Conservation (phyloP, 2,797 vertebrate species). For the Crypturellus tataupa region DNA sequence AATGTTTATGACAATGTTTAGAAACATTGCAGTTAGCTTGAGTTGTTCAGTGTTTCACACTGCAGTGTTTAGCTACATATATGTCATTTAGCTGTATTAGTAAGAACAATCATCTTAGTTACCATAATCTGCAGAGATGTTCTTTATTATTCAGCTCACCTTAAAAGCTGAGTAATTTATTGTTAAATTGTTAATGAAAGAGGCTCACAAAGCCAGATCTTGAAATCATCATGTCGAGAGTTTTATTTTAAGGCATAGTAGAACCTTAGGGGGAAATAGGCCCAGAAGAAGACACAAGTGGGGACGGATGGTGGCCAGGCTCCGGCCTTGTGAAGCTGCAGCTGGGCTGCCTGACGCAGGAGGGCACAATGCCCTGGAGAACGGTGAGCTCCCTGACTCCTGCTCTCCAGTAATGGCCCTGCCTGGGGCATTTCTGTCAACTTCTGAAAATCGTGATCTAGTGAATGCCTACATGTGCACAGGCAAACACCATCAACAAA, state of each 20-base stretch:
- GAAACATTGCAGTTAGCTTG: neutral
- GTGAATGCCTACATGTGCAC: neutral
- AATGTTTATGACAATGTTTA: neutral
- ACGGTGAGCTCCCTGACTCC: neutral
- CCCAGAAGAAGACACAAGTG: neutral
- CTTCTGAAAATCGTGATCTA: neutral
- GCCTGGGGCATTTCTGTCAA: neutral
- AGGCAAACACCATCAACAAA: neutral
- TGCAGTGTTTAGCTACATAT: neutral
- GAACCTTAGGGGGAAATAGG: neutral
- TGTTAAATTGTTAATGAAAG: constrained; percentile 15
- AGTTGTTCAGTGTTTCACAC: neutral
- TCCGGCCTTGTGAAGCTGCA: neutral
- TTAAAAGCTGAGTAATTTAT: neutral
- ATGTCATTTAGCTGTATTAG: neutral
- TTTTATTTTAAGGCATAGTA: neutral
- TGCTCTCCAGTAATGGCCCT: rapidly evolving
- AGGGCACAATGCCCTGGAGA: neutral
- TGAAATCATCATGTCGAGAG: neutral
- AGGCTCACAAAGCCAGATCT: neutral
- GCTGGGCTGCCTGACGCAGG: neutral
- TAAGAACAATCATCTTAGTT: neutral
- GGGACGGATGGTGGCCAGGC: neutral
- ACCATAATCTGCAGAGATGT: neutral
- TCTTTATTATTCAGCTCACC: neutral